These are phyloP conservation scores for Thermophis baileyi DNA, from an alignment of 2,113 vertebrate genomes.

Conservation along the genomic window DNA sequence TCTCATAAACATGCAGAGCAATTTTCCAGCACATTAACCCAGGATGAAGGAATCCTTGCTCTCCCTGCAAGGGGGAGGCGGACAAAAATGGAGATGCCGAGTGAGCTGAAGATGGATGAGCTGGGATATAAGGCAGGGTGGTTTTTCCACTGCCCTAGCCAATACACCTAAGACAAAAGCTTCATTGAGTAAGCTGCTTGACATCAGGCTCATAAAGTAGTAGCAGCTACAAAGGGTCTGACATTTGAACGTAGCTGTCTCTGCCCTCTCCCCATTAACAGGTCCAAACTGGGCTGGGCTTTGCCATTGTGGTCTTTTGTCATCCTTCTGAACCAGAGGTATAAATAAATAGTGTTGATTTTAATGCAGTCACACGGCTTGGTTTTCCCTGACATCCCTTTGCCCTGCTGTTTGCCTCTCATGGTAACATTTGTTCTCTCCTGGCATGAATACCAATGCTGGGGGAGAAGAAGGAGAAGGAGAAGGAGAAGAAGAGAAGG, in stretches of 20 bases:
- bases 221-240: constrained; percentile 92
- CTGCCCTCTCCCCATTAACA: constrained; percentile 81
- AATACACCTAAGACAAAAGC: constrained; percentile 90
- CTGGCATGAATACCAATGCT: constrained; percentile 43
- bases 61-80: constrained; percentile 74
- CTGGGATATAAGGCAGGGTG: constrained; percentile 90
- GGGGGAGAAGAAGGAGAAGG: not conserved
- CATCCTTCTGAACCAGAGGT: constrained; percentile 71
- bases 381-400: constrained; percentile 33
- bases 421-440: constrained; percentile 76
- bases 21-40: constrained; percentile 99
- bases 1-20: constrained; percentile 98
- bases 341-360: constrained; percentile 83
- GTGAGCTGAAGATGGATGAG: constrained; percentile 94
- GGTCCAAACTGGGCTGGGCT: constrained; percentile 77
- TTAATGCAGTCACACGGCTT: constrained; percentile 76
- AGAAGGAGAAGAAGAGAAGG: not conserved
- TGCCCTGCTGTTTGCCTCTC: constrained; percentile 36
- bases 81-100: constrained; percentile 71
- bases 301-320: constrained; percentile 77
- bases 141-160: constrained; percentile 97
- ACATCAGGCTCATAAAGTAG: constrained; percentile 99
- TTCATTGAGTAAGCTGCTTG: constrained; percentile 97
- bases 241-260: constrained; percentile 93
- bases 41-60: constrained; percentile 85